phyloP scores from a whole-genome alignment of 2,888 invertebrate species.

The Erpobdella octoculata region DNA sequence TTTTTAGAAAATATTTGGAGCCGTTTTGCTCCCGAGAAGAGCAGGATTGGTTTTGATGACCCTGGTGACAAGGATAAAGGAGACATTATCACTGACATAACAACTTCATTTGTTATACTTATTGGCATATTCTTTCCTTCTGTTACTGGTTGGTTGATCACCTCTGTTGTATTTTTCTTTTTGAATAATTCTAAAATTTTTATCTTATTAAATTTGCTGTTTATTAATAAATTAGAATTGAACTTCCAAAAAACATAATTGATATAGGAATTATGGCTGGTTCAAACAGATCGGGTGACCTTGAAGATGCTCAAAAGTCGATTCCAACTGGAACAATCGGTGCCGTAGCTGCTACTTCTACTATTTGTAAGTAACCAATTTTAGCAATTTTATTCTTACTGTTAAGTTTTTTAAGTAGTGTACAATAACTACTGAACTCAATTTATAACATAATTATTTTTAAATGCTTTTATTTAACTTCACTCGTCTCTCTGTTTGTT shows the following conservation, averaged over 20 bases:
- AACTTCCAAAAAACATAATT: no score
- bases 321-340: conserved; percentile 95
- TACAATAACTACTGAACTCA: no score
- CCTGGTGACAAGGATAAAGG: conserved; percentile 40
- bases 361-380: conserved; percentile 62
- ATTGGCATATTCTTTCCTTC: conserved; percentile 99
- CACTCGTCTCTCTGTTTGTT: no score
- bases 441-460: no score
- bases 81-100: conserved; percentile 75
- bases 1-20: conserved; percentile 27
- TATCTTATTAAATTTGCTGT: no score
- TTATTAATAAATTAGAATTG: no score
- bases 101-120: conserved; percentile 87
- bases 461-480: no score
- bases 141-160: conserved; percentile 75
- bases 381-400: no score
- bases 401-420: no score
- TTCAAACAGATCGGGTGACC: conserved; percentile 94
- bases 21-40: neutral
- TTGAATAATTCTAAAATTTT: neutral
- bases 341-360: conserved; percentile 88
- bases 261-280: conserved; percentile 99
- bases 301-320: conserved; percentile 93
- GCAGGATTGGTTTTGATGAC: conserved; percentile 30
- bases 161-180: neutral